Percentiles rank a stretch among this genome's conserved stretches.
These are phyloP conservation scores for Psilanteris sp. DNA, from an alignment of 1,140 invertebrate genomes.

Conservation along the genomic window DNA sequence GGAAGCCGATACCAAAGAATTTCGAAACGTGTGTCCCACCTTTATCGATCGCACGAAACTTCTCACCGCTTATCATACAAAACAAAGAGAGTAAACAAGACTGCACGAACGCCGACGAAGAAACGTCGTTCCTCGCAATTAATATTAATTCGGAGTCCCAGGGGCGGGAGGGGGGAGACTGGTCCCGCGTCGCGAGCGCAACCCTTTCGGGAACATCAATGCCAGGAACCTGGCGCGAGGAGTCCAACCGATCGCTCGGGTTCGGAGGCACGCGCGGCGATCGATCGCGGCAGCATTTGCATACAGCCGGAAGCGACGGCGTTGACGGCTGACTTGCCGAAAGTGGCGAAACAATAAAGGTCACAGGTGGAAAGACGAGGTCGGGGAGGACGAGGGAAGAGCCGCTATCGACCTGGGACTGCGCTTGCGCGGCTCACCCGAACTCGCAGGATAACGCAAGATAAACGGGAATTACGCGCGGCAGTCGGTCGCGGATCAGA, in stretches of 20 bases:
- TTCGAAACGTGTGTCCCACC: conserved; percentile 19
- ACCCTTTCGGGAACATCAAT: conserved; percentile 70
- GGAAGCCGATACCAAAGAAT: conserved; percentile 38
- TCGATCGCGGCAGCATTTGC: conserved; percentile 23
- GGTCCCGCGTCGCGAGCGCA: no score
- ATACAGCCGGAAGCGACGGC: conserved; percentile 5
- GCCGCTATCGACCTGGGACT: conserved; percentile 71
- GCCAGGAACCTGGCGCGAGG: conserved; percentile 35
- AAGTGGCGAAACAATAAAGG: conserved; percentile 49
- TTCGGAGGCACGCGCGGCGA: neutral
- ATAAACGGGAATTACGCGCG: conserved; percentile 22
- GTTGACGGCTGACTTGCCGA: conserved; percentile 32
- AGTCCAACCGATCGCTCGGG: conserved; percentile 2
- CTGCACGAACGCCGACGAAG: conserved; percentile 14
- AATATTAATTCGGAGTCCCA: no score
- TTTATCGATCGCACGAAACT: conserved; percentile 11
- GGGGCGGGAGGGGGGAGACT: no score
- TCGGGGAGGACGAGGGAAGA: conserved; percentile 12
- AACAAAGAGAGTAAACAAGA: conserved; percentile 36
- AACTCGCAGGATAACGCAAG: conserved; percentile 56
- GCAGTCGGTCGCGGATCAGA: conserved; percentile 66
- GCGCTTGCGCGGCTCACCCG: conserved; percentile 71
- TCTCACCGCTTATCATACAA: neutral
- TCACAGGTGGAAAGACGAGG: conserved; percentile 32
- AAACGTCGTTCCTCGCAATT: neutral